Evolutionary conservation across 37 sponge, comb jelly and placozoan genomes (phyloP).

Genomic region (Cladorhizidae sp.): DNA sequence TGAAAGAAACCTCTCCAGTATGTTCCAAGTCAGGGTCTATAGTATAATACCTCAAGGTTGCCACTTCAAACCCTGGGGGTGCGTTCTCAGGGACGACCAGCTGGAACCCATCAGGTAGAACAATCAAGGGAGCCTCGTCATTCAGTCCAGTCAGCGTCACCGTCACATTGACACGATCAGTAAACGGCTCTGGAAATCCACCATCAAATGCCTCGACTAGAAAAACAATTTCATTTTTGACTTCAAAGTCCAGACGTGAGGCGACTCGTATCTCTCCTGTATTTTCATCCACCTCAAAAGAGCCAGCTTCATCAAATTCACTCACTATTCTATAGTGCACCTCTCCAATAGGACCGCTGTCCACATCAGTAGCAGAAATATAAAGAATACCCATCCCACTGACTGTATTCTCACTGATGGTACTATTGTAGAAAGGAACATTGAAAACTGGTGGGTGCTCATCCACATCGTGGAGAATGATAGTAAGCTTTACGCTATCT

Average conservation of each 20-base stretch:
- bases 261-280: slow-evolving; percentile 43
- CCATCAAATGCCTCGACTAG: slow-evolving; percentile 81
- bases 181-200: slow-evolving; percentile 77
- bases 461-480: slow-evolving; percentile 56
- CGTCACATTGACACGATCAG: slow-evolving; percentile 58
- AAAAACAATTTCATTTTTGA: slow-evolving; percentile 46
- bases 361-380: slow-evolving; percentile 51
- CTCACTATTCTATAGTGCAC: slow-evolving; percentile 54
- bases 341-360: slow-evolving; percentile 53
- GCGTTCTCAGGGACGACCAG: slow-evolving; percentile 47
- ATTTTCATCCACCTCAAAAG: slow-evolving; percentile 52
- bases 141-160: slow-evolving; percentile 54
- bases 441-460: slow-evolving; percentile 48
- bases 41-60: slow-evolving; percentile 38
- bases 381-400: slow-evolving; percentile 37
- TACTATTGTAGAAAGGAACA: slow-evolving; percentile 32
- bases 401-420: slow-evolving; percentile 25
- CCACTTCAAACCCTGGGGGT: slow-evolving; percentile 31
- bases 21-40: slow-evolving; percentile 59
- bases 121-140: slow-evolving; percentile 70
- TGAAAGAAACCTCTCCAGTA: slow-evolving; percentile 58
- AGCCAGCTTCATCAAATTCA: slow-evolving; percentile 64
- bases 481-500: slow-evolving; percentile 19
- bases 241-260: slow-evolving; percentile 62
- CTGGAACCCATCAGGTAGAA: slow-evolving; percentile 25